Base-by-base conservation (phyloP, 2,113 vertebrate genomes). In the Diadophis punctatus region DNA sequence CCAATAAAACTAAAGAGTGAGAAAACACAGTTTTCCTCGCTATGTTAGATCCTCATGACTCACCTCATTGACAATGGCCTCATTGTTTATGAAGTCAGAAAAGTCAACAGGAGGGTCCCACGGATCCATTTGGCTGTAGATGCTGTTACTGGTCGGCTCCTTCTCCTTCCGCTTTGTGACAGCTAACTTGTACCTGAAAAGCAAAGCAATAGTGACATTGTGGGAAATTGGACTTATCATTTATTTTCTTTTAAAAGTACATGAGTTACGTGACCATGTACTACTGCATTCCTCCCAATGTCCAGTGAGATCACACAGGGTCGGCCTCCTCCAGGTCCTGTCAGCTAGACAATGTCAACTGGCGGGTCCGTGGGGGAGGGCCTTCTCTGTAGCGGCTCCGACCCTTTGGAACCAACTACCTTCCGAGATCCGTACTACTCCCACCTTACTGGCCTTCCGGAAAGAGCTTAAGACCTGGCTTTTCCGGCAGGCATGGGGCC, bases 81-180 rank as follows among this genome's bases (percentile, higher is more conserved):
- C 98, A 0, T 99, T 97, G 96, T 99, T 95, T 52, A 99, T 98
- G 96, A 98, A 99, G 87, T 97, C 97, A 56, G 98, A 98, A 74
- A 99, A 99, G 96, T 98, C 95, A 0, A 98, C 95, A 0, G 97
- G 95, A 55, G 99, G 98, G 0, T 90, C 93, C 98, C 98, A 99
- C 2, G 98, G 98, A 94, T 98, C 96, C 0, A 98, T 98, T 95
- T 99, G 98, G 96, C 95, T 98, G 96, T 98, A 99, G 93, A 99
- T 94, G 93, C 98, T 98, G 96, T 98, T 98, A 96, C 99, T 98
- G 90, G 96, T 97, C 55, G 96, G 96, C 86, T 99, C 99, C 0
- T 93, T 87, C 84, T 99, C 99, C 95, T 99, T 99, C 52, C 98
- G 94, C 43, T 96, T 98, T 4, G 98, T 99, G 94, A 99, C 98